Evolutionary conservation across 2,113 vertebrate genomes (phyloP).

Genomic region (Hippopotamus amphibius): DNA sequence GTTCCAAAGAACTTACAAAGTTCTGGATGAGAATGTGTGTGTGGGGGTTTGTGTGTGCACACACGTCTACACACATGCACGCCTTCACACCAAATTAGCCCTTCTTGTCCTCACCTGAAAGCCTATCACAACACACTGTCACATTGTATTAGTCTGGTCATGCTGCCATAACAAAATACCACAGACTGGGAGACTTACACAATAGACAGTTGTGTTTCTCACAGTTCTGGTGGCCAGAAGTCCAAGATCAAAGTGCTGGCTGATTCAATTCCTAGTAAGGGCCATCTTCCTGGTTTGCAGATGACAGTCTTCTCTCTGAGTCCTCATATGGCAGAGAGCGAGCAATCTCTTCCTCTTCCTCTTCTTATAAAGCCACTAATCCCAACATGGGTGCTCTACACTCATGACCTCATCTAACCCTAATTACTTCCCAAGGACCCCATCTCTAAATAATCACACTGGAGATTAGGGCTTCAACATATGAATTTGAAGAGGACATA

Average conservation of each 20-base stretch:
- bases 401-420: neutral
- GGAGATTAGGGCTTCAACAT: neutral
- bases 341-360: neutral
- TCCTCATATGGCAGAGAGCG: neutral
- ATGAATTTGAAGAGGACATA: neutral
- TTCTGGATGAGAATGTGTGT: neutral
- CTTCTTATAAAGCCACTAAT: neutral
- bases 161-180: neutral
- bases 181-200: neutral
- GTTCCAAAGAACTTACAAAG: neutral
- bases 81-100: no score
- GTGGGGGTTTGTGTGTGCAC: no score
- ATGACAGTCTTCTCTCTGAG: neutral
- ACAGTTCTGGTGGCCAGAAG: neutral
- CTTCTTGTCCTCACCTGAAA: conserved; percentile 5
- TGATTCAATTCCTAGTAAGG: neutral
- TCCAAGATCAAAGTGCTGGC: neutral
- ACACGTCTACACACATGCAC: no score
- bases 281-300: neutral
- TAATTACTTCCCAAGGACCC: neutral
- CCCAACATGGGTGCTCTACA: neutral
- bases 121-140: neutral
- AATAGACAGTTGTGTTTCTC: neutral
- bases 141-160: neutral
- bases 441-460: neutral